These are phyloP conservation scores for Taphrorychus bicolor DNA, from an alignment of 2,888 invertebrate species.

Conservation along the genomic window DNA sequence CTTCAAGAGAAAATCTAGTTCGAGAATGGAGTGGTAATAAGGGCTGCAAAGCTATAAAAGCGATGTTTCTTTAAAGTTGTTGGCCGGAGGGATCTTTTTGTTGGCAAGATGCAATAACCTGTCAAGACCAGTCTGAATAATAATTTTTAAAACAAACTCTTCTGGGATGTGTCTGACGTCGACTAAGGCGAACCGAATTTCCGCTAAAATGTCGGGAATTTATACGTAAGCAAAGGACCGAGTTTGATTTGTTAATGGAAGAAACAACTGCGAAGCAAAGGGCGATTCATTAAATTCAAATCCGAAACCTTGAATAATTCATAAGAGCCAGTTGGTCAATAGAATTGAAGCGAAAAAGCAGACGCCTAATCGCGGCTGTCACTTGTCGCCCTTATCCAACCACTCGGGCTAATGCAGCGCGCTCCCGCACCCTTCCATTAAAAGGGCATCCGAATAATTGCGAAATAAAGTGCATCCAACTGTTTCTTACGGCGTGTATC, in stretches of 20 bases:
- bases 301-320: slow-evolving; percentile 20
- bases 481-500: slow-evolving; percentile 30
- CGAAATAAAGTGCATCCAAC: slow-evolving; percentile 41
- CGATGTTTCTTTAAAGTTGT: slow-evolving; percentile 30
- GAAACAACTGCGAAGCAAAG: background rate
- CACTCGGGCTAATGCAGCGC: slow-evolving; percentile 34
- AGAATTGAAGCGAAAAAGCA: slow-evolving; percentile 19
- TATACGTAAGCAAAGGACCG: background rate
- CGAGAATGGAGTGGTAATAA: slow-evolving; percentile 31
- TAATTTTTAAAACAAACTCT: slow-evolving; percentile 24
- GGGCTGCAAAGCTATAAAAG: slow-evolving; percentile 24
- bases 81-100: slow-evolving; percentile 15
- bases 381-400: slow-evolving; percentile 33
- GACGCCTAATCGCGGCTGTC: slow-evolving; percentile 20
- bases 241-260: background rate
- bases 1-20: slow-evolving; percentile 11
- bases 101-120: slow-evolving; percentile 18
- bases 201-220: background rate
- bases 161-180: background rate
- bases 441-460: slow-evolving; percentile 39
- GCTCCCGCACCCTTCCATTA: slow-evolving; percentile 29
- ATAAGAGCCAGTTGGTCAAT: slow-evolving; percentile 33
- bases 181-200: background rate
- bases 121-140: slow-evolving; percentile 21
- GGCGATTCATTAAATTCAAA: background rate